These are phyloP conservation scores for Pangasianodon hypophthalmus DNA, from an alignment of 2,113 vertebrate species.

Conservation along the genomic window DNA sequence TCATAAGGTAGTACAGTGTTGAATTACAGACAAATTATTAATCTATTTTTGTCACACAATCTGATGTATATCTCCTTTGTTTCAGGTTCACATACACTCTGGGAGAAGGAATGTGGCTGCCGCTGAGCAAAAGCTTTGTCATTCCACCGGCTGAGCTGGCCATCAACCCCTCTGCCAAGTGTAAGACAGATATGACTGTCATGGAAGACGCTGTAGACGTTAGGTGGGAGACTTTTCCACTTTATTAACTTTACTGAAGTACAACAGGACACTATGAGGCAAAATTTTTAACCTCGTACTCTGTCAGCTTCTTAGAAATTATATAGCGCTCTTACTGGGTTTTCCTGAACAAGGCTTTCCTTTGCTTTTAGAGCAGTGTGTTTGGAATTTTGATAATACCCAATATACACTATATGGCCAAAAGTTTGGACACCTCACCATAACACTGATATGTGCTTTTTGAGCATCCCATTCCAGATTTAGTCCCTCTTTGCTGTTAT, in stretches of 20 bases:
- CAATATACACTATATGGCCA: not conserved
- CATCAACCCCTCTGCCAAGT: conserved; percentile 98
- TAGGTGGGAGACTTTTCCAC: conserved; percentile 76
- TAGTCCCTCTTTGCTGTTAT: not conserved
- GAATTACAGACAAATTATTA: not conserved
- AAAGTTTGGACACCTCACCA: not conserved
- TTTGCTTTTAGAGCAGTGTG: not conserved
- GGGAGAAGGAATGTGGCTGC: conserved; percentile 98
- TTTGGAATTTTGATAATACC: not conserved
- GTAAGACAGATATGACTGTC: conserved; percentile 98
- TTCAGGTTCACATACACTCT: conserved; percentile 95
- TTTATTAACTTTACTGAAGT: not conserved
- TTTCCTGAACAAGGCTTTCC: not conserved
- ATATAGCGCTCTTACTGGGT: not conserved
- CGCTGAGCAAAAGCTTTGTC: conserved; percentile 97
- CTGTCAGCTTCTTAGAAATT: not conserved
- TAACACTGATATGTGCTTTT: not conserved
- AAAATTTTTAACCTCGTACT: not conserved
- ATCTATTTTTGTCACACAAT: not conserved
- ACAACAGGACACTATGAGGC: not conserved
- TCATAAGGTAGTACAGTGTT: not conserved
- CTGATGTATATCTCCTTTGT: conserved; percentile 25
- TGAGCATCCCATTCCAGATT: not conserved
- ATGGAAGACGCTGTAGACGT: conserved; percentile 98
- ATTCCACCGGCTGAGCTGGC: conserved; percentile 95